Conservation (phyloP, 2,888 invertebrate genomes). For the Agonopterix alstromeriana region DNA sequence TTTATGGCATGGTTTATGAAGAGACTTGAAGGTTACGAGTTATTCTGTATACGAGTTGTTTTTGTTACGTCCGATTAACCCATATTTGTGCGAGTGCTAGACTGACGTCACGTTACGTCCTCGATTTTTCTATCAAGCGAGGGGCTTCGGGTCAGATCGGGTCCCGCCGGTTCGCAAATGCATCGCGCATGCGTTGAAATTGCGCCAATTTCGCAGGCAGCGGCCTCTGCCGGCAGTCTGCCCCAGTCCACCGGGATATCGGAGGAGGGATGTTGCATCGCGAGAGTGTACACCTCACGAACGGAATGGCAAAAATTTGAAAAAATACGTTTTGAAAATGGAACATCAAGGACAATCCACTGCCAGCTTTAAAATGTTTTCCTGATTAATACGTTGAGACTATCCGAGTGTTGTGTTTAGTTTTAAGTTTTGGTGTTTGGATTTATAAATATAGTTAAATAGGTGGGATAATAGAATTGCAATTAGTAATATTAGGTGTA, state of each 20-base stretch:
- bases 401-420: conserved; percentile 37
- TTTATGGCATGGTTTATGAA: neutral
- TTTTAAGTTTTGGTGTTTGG: conserved; percentile 29
- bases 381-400: conserved; percentile 20
- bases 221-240: conserved; percentile 60
- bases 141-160: conserved; percentile 64
- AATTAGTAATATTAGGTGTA: conserved; percentile 19
- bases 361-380: conserved; percentile 21
- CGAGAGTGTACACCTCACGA: conserved; percentile 39
- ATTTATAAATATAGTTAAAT: conserved; percentile 2
- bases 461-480: conserved; percentile 13
- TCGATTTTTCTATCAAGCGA: conserved; percentile 71
- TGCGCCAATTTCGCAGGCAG: conserved; percentile 71
- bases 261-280: conserved; percentile 61
- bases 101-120: conserved; percentile 72
- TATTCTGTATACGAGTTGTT: conserved; percentile 39
- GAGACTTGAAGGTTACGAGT: conserved; percentile 6
- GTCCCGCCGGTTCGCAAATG: conserved; percentile 58
- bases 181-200: conserved; percentile 66
- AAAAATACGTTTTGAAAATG: conserved; percentile 52
- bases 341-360: conserved; percentile 29
- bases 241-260: conserved; percentile 51
- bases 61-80: conserved; percentile 65
- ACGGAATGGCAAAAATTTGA: conserved; percentile 57
- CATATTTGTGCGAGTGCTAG: conserved; percentile 51